Evolutionary conservation across 2,888 invertebrate genomes (phyloP).

Genomic region (Lepetodrilus schrolli): DNA sequence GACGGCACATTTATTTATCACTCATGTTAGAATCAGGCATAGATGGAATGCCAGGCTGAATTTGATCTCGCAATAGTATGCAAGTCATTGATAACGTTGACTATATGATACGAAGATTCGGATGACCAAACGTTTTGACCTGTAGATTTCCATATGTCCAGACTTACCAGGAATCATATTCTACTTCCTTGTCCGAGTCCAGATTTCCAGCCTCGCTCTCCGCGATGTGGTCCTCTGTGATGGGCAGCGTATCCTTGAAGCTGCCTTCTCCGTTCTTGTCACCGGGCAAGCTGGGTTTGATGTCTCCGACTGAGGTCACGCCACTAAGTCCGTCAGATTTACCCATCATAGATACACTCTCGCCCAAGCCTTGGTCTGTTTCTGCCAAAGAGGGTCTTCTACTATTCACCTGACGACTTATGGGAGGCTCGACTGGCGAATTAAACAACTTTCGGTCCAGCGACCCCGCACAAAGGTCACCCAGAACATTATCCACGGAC

Average conservation of each 20-base stretch:
- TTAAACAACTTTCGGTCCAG: neutral
- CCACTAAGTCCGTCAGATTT: neutral
- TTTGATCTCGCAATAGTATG: too few species aligned
- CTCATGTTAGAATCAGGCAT: too few species aligned
- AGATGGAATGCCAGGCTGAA: too few species aligned
- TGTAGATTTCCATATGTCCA: too few species aligned
- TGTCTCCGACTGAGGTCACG: neutral
- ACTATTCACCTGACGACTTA: neutral
- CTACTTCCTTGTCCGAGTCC: conserved; percentile 26
- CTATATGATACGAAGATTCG: too few species aligned
- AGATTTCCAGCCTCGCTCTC: neutral
- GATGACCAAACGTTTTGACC: too few species aligned
- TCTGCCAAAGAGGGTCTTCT: neutral
- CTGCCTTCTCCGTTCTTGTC: neutral
- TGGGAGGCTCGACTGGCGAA: too few species aligned
- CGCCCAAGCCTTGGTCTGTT: neutral
- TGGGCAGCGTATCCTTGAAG: neutral
- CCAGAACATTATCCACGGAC: conserved; percentile 32
- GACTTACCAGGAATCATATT: conserved; percentile 36
- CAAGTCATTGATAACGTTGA: too few species aligned
- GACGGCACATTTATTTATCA: too few species aligned
- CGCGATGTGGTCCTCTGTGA: neutral
- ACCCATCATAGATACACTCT: conserved; percentile 10
- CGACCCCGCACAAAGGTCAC: neutral
- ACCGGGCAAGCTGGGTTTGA: neutral